Base-by-base conservation (phyloP, 2,797 vertebrate genomes). In the Adrianichthys oophorus region DNA sequence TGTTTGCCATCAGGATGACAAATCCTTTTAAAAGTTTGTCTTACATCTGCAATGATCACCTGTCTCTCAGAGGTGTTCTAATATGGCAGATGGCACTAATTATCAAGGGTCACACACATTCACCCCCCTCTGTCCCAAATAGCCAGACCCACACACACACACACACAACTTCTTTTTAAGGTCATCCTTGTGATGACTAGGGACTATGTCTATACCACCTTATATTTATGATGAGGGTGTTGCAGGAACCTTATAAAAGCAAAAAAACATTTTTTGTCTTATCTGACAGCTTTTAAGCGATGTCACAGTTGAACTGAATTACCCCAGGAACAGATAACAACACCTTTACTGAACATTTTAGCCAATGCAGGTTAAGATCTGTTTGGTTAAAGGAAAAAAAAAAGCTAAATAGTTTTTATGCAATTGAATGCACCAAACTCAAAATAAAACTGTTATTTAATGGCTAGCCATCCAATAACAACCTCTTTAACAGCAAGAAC, bases 11-110 rank as follows among this genome's bases (percentile, higher is more conserved):
- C 23, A 14, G 15, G 15, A 6, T 15, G 29, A 32, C 64, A 48
- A 59, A 51, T 60, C 16, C 29, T 56, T 29, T 78, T 54, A 74
- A 42, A 78, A 60, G 76, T 68, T 79, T 37, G 58, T 79, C 74
- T 77, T 82, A 64, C 70, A 62, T 73, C 64, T 58, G 61, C 76
- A 67, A 74, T 40, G 69, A 79, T 80, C 73, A 85, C 72, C 74
- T 80, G 63, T 72, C 70, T 79, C 78, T 78, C 76, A 88, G 73
- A 86, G 81, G 77, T 79, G 78, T 81, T 76, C 78, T 74, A 58
- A 79, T 72, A 66, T 56, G 74, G 74, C 88, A 92, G 87, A 92
- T 92, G 88, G 87, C 68, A 37, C 71, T 87, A 85, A 90, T 91
- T 90, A 91, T 85, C 78, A 87, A 73, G 78, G 84, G 84, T 89